Evolutionary conservation across 2,113 vertebrate genomes (phyloP), one percentile per base, ranked within the genome.

Genomic region (Lepisosteus osseus): DNA sequence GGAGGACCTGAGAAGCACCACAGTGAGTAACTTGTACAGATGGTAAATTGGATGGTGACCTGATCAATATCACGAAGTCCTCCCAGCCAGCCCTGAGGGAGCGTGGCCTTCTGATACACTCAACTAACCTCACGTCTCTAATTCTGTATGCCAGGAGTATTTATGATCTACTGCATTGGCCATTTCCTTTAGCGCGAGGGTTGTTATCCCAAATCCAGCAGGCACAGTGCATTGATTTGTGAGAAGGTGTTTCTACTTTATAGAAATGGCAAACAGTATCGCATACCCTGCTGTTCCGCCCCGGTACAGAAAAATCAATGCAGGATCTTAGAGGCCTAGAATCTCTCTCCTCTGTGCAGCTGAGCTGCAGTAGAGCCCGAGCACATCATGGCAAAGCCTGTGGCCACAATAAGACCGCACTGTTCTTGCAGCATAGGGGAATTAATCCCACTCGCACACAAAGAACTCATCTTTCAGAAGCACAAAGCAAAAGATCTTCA

Each of bases 241-340:
- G 14, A 72, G 79, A 70, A 2, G 72, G 78, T 78, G 73, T 80
- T 77, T 67, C 64, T 61, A 57, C 74, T 82, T 82, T 84, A 73
- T 75, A 79, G 86, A 85, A 88, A 85, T 86, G 82, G 83, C 79
- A 82, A 78, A 84, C 82, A 78, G 82, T 84, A 86, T 85, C 84
- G 84, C 86, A 87, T 80, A 77, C 81, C 85, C 83, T 84, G 83
- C 85, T 82, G 84, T 78, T 77, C 79, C 51, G 64, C 54, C 44
- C 54, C 15, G 40, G 68, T 54, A 77, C 77, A 71, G 72, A 61
- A 71, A 86, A 86, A 89, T 87, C 84, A 82, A 88, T 89, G 82
- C 65, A 45, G 61, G 54, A 72, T 78, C 68, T 7, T 3, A 61
- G 3, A 29, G 74, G 75, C 77, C 80, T 77, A 82, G 81, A 83